phyloP scores from a whole-genome alignment of 2,113 vertebrate species.

The Raja brachyura region DNA sequence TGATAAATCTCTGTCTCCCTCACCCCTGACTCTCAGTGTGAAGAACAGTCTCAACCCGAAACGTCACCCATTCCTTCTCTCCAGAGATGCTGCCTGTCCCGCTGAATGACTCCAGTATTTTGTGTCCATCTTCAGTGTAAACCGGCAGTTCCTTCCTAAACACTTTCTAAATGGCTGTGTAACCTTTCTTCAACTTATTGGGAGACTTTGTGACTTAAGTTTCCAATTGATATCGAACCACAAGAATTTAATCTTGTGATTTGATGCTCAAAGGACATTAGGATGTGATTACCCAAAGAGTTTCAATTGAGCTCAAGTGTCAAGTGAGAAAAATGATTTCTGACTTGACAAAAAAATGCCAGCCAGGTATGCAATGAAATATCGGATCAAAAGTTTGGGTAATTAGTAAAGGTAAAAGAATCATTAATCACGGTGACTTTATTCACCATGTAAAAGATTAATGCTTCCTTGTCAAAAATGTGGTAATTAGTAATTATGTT shows the following conservation, averaged over 20 bases:
- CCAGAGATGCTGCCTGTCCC: too few species aligned
- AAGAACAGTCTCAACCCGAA: too few species aligned
- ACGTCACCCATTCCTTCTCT: too few species aligned
- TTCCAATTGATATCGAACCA: background rate
- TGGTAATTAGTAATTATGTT: background rate
- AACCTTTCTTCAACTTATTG: background rate
- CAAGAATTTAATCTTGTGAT: background rate
- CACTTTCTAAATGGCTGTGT: background rate
- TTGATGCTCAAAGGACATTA: background rate
- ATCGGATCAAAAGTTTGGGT: background rate
- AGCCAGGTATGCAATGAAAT: too few species aligned
- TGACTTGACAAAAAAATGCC: background rate
- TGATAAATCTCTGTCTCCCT: too few species aligned
- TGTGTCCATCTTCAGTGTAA: too few species aligned
- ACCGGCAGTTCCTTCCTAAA: too few species aligned
- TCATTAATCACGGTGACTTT: background rate
- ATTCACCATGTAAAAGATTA: background rate
- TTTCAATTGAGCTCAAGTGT: background rate
- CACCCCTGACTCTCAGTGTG: too few species aligned
- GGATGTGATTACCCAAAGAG: background rate
- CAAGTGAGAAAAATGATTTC: background rate
- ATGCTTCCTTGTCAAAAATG: background rate
- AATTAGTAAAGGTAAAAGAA: background rate
- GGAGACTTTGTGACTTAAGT: background rate
- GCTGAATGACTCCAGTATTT: too few species aligned